Percentiles rank a stretch among this genome's conserved stretches.
Evolutionary conservation across 2,888 invertebrate genomes (phyloP).

Genomic region (Gymnoscelis rufifasciata): DNA sequence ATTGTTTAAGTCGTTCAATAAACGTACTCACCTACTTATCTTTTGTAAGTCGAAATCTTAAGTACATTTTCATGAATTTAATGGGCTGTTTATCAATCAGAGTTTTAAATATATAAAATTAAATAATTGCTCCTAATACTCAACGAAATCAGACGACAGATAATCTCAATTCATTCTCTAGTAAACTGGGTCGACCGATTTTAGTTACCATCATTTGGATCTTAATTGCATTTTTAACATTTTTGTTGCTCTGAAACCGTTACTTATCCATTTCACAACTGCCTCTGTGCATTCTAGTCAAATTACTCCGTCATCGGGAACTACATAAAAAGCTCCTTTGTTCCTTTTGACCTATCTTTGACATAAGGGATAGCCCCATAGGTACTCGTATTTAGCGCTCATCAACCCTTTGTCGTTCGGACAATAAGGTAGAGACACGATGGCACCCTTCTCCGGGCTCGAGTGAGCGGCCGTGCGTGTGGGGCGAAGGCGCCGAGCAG

Average conservation of each 20-base stretch:
- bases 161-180: too few species aligned
- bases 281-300: conserved; percentile 1
- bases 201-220: too few species aligned
- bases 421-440: conserved; percentile 63
- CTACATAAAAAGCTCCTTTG: conserved; percentile 19
- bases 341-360: conserved; percentile 28
- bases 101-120: too few species aligned
- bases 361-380: conserved; percentile 39
- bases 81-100: too few species aligned
- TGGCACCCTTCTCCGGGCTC: conserved; percentile 71
- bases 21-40: not conserved
- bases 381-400: conserved; percentile 41
- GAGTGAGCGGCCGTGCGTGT: conserved; percentile 50
- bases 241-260: too few species aligned
- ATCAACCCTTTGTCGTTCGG: conserved; percentile 56
- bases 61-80: too few species aligned
- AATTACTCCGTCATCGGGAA: conserved; percentile 1
- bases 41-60: too few species aligned
- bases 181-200: too few species aligned
- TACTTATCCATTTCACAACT: not conserved
- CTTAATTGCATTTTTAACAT: too few species aligned
- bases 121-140: too few species aligned
- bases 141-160: too few species aligned
- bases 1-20: not conserved
- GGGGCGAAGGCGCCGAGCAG: conserved; percentile 57